A percentile compares a stretch with the other conserved stretches of the same genome.
Conservation (phyloP, 2,888 invertebrate species). For the Odontothrips loti region DNA sequence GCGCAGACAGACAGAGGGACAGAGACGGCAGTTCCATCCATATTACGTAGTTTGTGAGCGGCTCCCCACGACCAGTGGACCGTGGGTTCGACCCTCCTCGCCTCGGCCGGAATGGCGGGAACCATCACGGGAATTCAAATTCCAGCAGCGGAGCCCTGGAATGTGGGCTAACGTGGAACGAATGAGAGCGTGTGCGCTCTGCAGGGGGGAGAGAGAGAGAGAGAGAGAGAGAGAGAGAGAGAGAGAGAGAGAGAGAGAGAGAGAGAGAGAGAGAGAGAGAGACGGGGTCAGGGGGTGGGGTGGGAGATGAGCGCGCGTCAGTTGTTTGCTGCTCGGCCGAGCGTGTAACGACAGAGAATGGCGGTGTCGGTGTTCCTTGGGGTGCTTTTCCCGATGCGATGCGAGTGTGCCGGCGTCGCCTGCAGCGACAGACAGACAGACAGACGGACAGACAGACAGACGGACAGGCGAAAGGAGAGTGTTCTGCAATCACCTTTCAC, state of each 20-base stretch:
- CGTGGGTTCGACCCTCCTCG: no score
- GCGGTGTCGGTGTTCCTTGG: not conserved
- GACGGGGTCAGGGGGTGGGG: not conserved
- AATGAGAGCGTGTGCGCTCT: not conserved
- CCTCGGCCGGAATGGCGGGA: not conserved
- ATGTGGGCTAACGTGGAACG: conserved; percentile 6
- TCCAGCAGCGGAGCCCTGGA: not conserved
- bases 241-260: not conserved
- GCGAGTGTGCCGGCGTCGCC: no score
- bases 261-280: not conserved
- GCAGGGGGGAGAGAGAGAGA: not conserved
- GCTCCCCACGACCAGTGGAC: no score
- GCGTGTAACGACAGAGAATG: conserved; percentile 16
- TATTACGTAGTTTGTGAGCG: no score
- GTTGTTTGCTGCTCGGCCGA: conserved; percentile 21
- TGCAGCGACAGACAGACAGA: no score
- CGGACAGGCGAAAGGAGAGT: no score
- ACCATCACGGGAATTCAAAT: not conserved
- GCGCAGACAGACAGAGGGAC: no score
- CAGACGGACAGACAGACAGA: no score
- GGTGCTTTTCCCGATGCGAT: not conserved
- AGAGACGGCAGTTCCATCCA: no score
- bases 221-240: not conserved
- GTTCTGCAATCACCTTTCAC: no score
- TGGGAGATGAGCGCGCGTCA: not conserved